Base-by-base conservation (phyloP, 35 echinoderm and acorn worm species). In the Antedon bifida region DNA sequence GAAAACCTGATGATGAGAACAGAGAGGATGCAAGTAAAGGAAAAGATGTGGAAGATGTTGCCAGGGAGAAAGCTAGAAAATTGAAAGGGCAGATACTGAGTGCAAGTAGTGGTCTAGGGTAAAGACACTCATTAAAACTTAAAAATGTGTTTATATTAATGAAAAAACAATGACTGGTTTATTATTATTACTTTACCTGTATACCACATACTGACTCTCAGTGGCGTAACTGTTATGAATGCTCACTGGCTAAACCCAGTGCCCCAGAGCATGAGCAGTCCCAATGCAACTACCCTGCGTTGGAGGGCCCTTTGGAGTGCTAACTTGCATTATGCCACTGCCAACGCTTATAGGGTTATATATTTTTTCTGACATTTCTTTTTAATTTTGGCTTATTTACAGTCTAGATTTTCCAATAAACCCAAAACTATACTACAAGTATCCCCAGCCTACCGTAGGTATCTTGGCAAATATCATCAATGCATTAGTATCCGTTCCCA, bases 391-490 rank as follows among this genome's bases (percentile, higher is more conserved):
- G 14, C 4, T 85, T 26, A 46, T 31, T 10, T 28, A 75, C 33
- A 96, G 93, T 42, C 28, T 96, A 29, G 80, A 79, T 21, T 88
- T 87, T 74, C 87, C 93, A 8, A 44, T 89, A 33, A 92, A 89
- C 74, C 93, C 93, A 26, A 86, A 36, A 74, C 87, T 96, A 10
- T 78, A 83, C 46, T 96, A 96, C 51, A 64, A 78, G 73, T 96
- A 96, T 36, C 93, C 93, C 12, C 79, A 84, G 79, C 93, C 93
- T 32, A 84, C 89, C 5, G 83, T 88, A 30, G 77, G 84, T 35
- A 79, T 91, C 28, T 82, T 96, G 28, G 91, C 84, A 35, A 96
- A 96, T 78, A 96, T 96, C n/a, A 77, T 91, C 77, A 91, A 96
- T 83, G 77, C 87, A 28, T 39, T 96, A 30, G 89, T 84, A 34